Evolutionary conservation across 2,888 invertebrate species (phyloP), one percentile per base, ranked within the genome.

Genomic region (Plagiodera versicolora): DNA sequence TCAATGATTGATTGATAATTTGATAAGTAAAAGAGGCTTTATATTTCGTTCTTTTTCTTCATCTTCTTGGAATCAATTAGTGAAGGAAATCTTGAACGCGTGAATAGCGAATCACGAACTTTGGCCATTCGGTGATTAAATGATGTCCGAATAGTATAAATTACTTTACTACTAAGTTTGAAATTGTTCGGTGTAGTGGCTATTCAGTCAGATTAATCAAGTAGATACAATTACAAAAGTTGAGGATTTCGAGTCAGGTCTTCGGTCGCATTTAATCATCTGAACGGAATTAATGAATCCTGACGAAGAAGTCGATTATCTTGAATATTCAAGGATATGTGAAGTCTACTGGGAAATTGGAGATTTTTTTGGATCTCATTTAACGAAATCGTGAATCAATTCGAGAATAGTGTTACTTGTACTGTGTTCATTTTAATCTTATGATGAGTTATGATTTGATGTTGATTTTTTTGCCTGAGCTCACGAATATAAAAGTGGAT

Each of bases 71-170:
- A 62, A 39, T 56, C 46, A 47, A 64, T 58, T 47, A 55, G 32
- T 28, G 55, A 32, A 55, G 58, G 60, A 45, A 57, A 57, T 55
- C 47, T 50, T 47, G 50, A 50, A 63, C 65, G 68, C 67, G 62
- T 70, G 69, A 71, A 65, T 70, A 61, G 65, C 58, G 61, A 66
- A 70, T 71, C 69, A 68, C 68, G 66, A 70, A 69, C 65, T 67
- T 64, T 60, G 56, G 62, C 65, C 62, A 53, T 56, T 66, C 61
- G 64, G 65, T 72, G 74, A 75, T 74, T 75, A 75, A 75, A 75
- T 64, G 69, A 70, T 70, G 73, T 74, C 75, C 74, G 71, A 73
- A 67, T 65, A 69, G 67, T 68, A 74, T 72, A 74, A 75, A 75
- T 75, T 74, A 74, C 72, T 74, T 73, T 69, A 11, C n/a, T 32